Evolutionary conservation across 2,888 invertebrate species (phyloP).

Genomic region (Drosophila kuntzei): DNA sequence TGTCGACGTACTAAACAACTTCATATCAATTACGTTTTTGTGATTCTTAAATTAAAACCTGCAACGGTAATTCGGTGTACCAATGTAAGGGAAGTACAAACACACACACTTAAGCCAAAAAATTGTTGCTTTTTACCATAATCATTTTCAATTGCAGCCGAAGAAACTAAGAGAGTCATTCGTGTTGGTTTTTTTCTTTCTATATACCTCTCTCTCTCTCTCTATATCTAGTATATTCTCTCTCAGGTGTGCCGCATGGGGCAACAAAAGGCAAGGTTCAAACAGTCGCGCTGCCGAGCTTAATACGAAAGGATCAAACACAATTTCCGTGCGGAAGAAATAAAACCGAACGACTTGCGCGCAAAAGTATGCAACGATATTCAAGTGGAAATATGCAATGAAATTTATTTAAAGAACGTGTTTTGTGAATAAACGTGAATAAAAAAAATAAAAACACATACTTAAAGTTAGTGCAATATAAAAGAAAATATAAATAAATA

Average conservation of each 20-base stretch:
- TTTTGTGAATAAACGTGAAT: constrained; percentile 1
- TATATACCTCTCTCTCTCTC: background rate
- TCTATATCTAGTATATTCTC: constrained; percentile 8
- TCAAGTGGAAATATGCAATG: constrained; percentile 18
- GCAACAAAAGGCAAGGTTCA: constrained; percentile 33
- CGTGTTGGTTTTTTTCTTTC: constrained; percentile 28
- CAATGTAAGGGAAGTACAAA: constrained; percentile 28
- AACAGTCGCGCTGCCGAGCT: constrained; percentile 76
- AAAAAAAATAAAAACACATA: constrained; percentile 1
- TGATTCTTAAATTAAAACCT: constrained; percentile 36
- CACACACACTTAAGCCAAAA: constrained; percentile 8
- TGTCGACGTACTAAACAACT: background rate
- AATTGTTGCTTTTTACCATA: constrained; percentile 70
- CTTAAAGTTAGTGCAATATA: background rate
- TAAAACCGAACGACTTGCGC: constrained; percentile 40
- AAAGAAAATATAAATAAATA: background rate
- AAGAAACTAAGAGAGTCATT: constrained; percentile 48
- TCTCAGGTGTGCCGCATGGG: constrained; percentile 49
- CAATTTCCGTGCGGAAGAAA: constrained; percentile 30
- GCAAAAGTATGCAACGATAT: constrained; percentile 59
- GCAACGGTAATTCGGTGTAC: constrained; percentile 41
- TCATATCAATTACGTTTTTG: constrained; percentile 35
- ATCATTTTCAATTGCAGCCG: constrained; percentile 50
- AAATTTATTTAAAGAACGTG: background rate
- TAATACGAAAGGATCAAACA: constrained; percentile 74